These are phyloP conservation scores for Melipona beecheii DNA, from an alignment of 2,888 invertebrate genomes.

Conservation along the genomic window DNA sequence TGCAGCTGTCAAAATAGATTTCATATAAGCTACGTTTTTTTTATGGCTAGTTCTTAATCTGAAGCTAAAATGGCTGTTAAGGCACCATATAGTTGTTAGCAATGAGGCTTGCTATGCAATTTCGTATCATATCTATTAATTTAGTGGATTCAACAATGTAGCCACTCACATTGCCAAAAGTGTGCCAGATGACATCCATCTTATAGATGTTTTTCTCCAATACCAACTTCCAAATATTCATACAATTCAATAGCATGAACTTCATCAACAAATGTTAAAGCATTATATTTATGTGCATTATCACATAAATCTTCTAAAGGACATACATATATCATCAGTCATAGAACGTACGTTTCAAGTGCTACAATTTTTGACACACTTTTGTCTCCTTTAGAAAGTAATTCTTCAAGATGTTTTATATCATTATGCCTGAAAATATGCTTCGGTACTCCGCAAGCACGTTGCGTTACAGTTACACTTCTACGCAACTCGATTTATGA, in stretches of 20 bases:
- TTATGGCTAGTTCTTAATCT: constrained; percentile 92
- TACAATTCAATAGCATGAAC: constrained; percentile 99
- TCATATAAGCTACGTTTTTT: constrained; percentile 94
- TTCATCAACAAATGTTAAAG: constrained; percentile 97
- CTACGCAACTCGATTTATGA: too few species aligned
- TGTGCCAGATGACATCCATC: constrained; percentile 98
- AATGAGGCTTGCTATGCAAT: constrained; percentile 98
- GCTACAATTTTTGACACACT: constrained; percentile 96
- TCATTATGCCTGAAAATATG: constrained; percentile 98
- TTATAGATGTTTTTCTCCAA: constrained; percentile 94
- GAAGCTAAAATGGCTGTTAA: constrained; percentile 93
- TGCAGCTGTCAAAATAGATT: constrained; percentile 90
- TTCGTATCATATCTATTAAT: constrained; percentile 95
- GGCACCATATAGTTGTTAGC: constrained; percentile 95
- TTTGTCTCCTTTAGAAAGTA: constrained; percentile 88
- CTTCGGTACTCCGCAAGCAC: constrained; percentile 90
- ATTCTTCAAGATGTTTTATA: constrained; percentile 91
- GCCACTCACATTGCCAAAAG: constrained; percentile 97
- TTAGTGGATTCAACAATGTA: constrained; percentile 91
- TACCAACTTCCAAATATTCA: constrained; percentile 96
- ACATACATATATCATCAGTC: constrained; percentile 95
- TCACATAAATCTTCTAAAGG: constrained; percentile 95
- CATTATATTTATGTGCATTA: constrained; percentile 95
- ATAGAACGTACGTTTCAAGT: constrained; percentile 99
- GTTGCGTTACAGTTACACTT: neutral